Evolutionary conservation across 2,888 invertebrate genomes (phyloP).

Genomic region (Dicranocentrus wangi): DNA sequence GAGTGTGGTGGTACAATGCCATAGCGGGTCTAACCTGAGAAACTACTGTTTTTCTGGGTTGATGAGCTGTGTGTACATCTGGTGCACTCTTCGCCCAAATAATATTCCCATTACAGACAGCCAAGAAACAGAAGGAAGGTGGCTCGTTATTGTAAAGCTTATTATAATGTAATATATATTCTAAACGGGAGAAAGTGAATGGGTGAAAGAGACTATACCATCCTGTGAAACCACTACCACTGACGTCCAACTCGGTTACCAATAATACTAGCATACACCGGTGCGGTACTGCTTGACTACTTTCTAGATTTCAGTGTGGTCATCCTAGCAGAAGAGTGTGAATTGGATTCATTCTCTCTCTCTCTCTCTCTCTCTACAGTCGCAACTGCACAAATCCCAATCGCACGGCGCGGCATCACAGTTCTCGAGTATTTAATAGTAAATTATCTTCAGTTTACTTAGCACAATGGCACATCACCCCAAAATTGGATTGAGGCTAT

Average conservation of each 20-base stretch:
- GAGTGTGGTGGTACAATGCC: too few species aligned
- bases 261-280: constrained; percentile 3
- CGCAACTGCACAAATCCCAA: too few species aligned
- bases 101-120: constrained; percentile 2
- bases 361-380: background rate
- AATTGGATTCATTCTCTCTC: constrained; percentile 23
- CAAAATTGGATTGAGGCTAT: constrained; percentile 35
- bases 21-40: background rate
- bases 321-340: constrained; percentile 19
- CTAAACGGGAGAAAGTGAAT: background rate
- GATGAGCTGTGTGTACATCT: constrained; percentile 26
- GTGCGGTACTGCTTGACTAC: background rate
- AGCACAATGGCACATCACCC: constrained; percentile 50
- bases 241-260: constrained; percentile 2
- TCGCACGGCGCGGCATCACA: background rate
- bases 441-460: constrained; percentile 51
- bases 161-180: background rate
- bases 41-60: background rate
- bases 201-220: background rate
- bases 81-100: background rate
- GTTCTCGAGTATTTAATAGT: constrained; percentile 36
- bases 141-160: background rate
- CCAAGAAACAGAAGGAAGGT: background rate
- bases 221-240: background rate
- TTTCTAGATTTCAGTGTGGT: constrained; percentile 22